These are phyloP conservation scores for Lasiurus cinereus DNA, from an alignment of 2,113 vertebrate species.

Conservation along the genomic window DNA sequence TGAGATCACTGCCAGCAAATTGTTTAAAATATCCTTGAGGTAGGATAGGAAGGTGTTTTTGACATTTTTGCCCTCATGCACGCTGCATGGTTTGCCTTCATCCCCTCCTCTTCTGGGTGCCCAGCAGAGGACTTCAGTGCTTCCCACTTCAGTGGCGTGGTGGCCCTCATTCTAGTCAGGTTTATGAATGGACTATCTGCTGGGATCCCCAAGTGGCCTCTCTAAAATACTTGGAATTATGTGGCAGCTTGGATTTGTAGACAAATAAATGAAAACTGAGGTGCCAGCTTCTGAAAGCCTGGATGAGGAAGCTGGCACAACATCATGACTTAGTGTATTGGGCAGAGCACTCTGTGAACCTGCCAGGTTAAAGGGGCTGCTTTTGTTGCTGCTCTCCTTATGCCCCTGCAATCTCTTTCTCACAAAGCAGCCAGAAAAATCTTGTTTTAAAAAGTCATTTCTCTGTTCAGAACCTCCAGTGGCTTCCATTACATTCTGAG, in stretches of 20 bases:
- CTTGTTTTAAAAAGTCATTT: background rate
- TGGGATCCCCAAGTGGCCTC: background rate
- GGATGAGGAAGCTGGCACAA: background rate
- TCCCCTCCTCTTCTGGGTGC: background rate
- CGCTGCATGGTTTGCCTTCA: background rate
- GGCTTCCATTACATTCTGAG: background rate
- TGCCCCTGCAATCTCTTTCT: background rate
- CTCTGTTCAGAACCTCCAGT: background rate
- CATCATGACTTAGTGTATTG: background rate
- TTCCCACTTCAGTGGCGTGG: too few relatives aligned
- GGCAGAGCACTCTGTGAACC: background rate
- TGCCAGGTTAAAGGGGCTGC: background rate
- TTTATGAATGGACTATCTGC: background rate
- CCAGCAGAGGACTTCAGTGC: background rate
- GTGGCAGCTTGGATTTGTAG: background rate
- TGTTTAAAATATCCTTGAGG: background rate
- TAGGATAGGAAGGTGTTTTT: background rate
- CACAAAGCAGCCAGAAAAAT: background rate
- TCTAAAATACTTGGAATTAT: background rate
- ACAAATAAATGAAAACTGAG: background rate
- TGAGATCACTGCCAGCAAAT: background rate
- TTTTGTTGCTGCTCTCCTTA: background rate
- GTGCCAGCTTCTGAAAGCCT: background rate
- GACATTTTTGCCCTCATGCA: background rate
- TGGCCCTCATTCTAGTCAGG: background rate